phyloP scores from a whole-genome alignment of 2,113 vertebrate species.

The Echinops telfairi region DNA sequence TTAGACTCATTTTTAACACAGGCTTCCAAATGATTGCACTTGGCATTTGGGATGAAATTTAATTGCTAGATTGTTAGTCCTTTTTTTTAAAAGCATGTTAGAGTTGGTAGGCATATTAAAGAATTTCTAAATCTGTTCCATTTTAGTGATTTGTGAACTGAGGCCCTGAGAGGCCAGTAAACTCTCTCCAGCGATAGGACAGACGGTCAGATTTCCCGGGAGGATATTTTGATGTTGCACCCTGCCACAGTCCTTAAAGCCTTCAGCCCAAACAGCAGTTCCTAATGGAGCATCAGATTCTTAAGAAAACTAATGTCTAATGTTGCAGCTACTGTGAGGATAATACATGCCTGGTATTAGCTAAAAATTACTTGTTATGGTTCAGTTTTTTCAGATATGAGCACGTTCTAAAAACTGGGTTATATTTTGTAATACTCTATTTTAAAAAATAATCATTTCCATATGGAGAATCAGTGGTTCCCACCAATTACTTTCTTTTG shows the following conservation, averaged over 20 bases:
- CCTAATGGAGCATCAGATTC: background rate
- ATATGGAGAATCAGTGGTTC: background rate
- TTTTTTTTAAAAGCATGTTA: background rate
- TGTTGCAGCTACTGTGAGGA: constrained; percentile 29
- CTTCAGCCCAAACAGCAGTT: background rate
- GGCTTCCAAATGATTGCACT: background rate
- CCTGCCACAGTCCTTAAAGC: background rate
- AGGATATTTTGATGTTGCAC: constrained; percentile 41
- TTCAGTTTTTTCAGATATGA: constrained; percentile 29
- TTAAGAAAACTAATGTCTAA: constrained; percentile 17
- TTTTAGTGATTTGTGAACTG: background rate
- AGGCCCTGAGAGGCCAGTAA: background rate
- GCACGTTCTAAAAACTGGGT: background rate
- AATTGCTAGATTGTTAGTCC: background rate
- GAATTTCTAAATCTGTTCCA: constrained; percentile 22
- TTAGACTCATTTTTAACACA: background rate
- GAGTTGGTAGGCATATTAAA: background rate
- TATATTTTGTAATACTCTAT: constrained; percentile 14
- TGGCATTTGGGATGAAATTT: background rate
- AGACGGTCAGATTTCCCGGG: background rate
- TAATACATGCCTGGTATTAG: background rate
- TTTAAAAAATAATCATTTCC: background rate
- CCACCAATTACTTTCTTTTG: constrained; percentile 11
- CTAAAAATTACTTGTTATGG: background rate
- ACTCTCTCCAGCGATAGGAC: background rate